Conservation (phyloP, 2,888 invertebrate species). For the Oligia latruncula region DNA sequence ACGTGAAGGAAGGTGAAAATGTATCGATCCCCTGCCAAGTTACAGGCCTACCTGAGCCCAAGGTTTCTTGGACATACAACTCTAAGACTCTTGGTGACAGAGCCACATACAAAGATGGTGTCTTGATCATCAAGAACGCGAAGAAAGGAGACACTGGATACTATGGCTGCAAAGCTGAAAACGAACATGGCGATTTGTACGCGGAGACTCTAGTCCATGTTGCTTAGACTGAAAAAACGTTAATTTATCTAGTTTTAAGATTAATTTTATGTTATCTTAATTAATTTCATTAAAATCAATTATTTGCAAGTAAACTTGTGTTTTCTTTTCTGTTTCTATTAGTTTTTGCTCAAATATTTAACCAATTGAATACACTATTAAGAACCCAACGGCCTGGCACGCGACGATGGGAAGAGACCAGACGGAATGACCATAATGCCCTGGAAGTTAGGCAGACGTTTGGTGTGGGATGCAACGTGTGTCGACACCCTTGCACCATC, state of each 20-base stretch:
- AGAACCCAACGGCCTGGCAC: too few relatives aligned
- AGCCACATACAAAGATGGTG: constrained; percentile 65
- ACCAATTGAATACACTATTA: background rate
- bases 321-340: background rate
- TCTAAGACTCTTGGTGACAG: constrained; percentile 68
- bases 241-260: constrained; percentile 29
- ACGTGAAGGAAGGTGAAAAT: constrained; percentile 73
- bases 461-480: too few relatives aligned
- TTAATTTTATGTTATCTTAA: constrained; percentile 5
- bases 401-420: too few relatives aligned
- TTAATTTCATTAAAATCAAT: constrained; percentile 25
- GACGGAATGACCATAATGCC: too few relatives aligned
- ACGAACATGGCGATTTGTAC: constrained; percentile 76
- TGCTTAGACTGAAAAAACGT: constrained; percentile 41
- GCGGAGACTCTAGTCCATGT: constrained; percentile 70
- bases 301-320: background rate
- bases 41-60: constrained; percentile 72
- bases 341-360: background rate
- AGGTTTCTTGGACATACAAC: constrained; percentile 77
- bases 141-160: constrained; percentile 78
- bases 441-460: too few relatives aligned
- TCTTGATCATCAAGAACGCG: constrained; percentile 75
- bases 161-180: constrained; percentile 80
- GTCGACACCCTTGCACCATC: too few relatives aligned
- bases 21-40: constrained; percentile 78